phyloP scores from a whole-genome alignment of 2,113 vertebrate species.

The Ptyas mucosa region DNA sequence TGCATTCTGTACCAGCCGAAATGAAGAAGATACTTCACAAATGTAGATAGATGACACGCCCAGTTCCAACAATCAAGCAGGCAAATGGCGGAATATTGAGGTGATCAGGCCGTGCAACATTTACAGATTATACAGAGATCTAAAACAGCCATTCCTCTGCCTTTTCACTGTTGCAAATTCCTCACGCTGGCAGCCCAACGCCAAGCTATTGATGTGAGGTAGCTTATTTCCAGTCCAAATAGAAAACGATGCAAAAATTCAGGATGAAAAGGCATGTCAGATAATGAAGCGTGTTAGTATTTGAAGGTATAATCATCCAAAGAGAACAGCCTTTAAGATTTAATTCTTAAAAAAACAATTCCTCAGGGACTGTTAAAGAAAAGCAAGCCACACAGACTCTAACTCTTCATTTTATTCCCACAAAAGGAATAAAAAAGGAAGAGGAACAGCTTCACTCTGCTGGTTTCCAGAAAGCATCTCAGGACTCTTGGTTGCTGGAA shows the following conservation, averaged over 20 bases:
- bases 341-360: fast-evolving
- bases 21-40: not conserved
- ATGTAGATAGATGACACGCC: not conserved
- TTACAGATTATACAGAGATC: not conserved
- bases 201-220: not conserved
- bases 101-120: not conserved
- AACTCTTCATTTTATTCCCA: not conserved
- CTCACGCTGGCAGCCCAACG: not conserved
- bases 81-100: not conserved
- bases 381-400: not conserved
- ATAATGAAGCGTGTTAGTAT: not conserved
- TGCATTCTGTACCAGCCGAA: not conserved
- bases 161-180: not conserved
- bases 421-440: not conserved
- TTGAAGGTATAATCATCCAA: not conserved
- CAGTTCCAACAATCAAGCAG: not conserved
- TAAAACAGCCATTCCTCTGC: fast-evolving
- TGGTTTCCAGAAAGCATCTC: not conserved
- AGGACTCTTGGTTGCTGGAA: not conserved
- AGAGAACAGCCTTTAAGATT: not conserved
- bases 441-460: not conserved
- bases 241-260: not conserved
- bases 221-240: not conserved
- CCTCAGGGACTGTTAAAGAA: fast-evolving
- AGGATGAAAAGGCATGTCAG: not conserved